Evolutionary conservation across 2,113 vertebrate species (phyloP).

Genomic region (Corythornis vintsioides): DNA sequence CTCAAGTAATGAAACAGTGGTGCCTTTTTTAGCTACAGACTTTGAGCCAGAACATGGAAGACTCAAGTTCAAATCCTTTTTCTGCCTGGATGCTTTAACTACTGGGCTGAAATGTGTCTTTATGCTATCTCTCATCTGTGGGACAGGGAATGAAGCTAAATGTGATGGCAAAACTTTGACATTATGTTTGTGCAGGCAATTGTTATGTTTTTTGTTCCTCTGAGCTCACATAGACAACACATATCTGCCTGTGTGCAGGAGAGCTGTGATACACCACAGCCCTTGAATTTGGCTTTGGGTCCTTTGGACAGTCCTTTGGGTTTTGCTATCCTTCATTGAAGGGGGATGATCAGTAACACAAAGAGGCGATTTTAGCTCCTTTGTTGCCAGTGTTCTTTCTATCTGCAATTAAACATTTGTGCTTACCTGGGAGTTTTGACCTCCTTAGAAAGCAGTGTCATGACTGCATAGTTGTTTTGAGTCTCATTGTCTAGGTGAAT

Average conservation of each 20-base stretch:
- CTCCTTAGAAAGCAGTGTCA: background rate
- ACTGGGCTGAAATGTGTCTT: background rate
- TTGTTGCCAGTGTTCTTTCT: background rate
- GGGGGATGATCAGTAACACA: background rate
- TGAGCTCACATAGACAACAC: background rate
- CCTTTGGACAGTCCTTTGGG: background rate
- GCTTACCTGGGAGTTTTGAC: accelerated
- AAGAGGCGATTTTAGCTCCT: background rate
- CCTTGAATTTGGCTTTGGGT: background rate
- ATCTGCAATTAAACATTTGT: background rate
- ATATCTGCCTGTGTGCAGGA: background rate
- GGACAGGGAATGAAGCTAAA: background rate
- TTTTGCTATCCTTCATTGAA: background rate
- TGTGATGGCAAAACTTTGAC: background rate
- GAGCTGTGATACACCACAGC: accelerated
- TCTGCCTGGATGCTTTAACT: background rate
- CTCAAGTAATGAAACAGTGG: background rate
- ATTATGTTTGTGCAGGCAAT: background rate
- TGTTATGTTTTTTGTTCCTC: background rate
- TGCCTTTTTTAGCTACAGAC: background rate
- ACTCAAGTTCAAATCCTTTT: background rate
- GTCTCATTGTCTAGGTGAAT: background rate
- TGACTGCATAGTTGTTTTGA: background rate
- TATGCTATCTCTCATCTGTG: background rate
- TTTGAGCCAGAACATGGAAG: background rate